Evolutionary conservation across 2,113 vertebrate genomes (phyloP).

Genomic region (Colistium nudipinnis): DNA sequence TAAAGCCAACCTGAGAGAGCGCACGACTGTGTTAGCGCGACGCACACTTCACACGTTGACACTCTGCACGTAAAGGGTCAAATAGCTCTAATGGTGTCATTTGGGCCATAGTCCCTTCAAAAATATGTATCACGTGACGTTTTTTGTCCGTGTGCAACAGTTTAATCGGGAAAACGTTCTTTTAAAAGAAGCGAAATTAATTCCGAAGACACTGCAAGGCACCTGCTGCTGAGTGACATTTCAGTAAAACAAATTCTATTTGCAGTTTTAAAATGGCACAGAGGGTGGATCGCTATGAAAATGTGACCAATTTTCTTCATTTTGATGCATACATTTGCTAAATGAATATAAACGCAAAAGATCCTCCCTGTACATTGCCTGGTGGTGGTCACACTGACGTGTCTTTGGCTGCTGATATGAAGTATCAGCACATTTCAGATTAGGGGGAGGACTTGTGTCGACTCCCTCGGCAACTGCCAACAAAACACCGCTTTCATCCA

Average conservation of each 20-base stretch:
- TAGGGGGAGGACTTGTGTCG: not conserved
- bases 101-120: not conserved
- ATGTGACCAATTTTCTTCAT: not conserved
- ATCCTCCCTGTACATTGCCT: not conserved
- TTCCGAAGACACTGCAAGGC: too few species aligned
- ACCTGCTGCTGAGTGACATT: not conserved
- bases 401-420: not conserved
- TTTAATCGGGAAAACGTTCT: too few species aligned
- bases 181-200: too few species aligned
- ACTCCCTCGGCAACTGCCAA: conserved; percentile 2
- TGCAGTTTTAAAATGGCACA: not conserved
- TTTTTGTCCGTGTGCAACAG: too few species aligned
- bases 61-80: not conserved
- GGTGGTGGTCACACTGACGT: not conserved
- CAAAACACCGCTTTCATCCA: not conserved
- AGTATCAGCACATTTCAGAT: not conserved
- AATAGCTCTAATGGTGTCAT: not conserved
- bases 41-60: not conserved
- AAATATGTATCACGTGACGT: too few species aligned
- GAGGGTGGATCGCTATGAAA: not conserved
- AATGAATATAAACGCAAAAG: not conserved
- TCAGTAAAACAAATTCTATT: not conserved
- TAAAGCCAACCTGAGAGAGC: conserved; percentile 86
- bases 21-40: conserved; percentile 4
- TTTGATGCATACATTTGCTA: not conserved